Evolutionary conservation across 2,888 invertebrate species (phyloP).

Genomic region (Hypercompe scribonia): DNA sequence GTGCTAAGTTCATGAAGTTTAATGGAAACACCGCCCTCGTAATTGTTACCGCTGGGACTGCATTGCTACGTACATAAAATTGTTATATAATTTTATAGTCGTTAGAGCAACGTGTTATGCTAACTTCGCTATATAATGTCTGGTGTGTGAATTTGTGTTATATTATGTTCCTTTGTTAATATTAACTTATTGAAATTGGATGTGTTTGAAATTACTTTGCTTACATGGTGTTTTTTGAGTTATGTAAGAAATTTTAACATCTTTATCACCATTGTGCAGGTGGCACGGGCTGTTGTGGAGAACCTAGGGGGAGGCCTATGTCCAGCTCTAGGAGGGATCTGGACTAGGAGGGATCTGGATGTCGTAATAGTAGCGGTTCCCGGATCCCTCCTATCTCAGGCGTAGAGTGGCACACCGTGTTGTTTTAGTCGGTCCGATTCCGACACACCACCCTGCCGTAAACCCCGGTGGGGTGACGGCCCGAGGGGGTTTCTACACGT

Average conservation of each 20-base stretch:
- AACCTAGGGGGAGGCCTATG: too few relatives aligned
- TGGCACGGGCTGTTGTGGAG: too few relatives aligned
- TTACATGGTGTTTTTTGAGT: not conserved
- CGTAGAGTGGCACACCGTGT: too few relatives aligned
- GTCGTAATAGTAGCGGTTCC: too few relatives aligned
- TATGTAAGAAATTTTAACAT: not conserved
- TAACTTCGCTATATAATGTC: conserved; percentile 24
- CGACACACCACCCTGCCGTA: too few relatives aligned
- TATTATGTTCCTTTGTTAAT: not conserved
- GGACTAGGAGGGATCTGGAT: too few relatives aligned
- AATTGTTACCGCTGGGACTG: conserved; percentile 58
- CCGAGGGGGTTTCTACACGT: too few relatives aligned
- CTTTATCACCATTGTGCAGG: not conserved
- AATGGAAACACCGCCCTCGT: conserved; percentile 60
- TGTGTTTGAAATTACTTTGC: not conserved
- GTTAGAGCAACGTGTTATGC: conserved; percentile 38
- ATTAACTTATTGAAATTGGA: not conserved
- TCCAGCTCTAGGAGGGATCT: too few relatives aligned
- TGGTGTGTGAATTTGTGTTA: conserved; percentile 18
- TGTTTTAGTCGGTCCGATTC: too few relatives aligned
- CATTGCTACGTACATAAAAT: conserved; percentile 50
- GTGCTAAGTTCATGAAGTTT: conserved; percentile 61
- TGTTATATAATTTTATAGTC: conserved; percentile 48
- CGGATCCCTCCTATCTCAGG: too few relatives aligned
- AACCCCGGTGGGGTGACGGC: too few relatives aligned